A percentile compares a stretch with the other conserved stretches of the same genome.
Evolutionary conservation across 1,140 invertebrate species (phyloP).

Genomic region (Drosophila subpulchrella): DNA sequence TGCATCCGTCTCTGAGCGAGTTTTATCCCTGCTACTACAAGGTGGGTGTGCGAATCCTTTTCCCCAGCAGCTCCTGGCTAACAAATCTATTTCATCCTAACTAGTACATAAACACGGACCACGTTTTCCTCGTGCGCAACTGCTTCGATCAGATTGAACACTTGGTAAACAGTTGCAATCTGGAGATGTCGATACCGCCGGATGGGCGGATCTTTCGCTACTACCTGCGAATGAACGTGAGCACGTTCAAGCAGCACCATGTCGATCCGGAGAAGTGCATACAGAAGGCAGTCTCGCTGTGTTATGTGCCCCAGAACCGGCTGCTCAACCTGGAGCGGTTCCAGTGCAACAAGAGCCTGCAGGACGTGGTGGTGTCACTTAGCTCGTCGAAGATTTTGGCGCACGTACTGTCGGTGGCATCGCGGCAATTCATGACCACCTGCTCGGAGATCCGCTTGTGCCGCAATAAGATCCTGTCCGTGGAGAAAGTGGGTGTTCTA

Average conservation of each 20-base stretch:
- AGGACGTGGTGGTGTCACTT: conserved; percentile 61
- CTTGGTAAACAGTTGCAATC: conserved; percentile 47
- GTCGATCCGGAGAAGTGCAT: conserved; percentile 57
- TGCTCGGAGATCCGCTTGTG: conserved; percentile 63
- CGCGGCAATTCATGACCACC: conserved; percentile 54
- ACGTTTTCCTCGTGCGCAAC: conserved; percentile 69
- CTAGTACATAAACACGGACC: conserved; percentile 54
- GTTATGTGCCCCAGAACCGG: conserved; percentile 57
- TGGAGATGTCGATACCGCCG: conserved; percentile 61
- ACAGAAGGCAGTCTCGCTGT: conserved; percentile 47
- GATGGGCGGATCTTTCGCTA: conserved; percentile 23
- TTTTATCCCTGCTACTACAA: conserved; percentile 81
- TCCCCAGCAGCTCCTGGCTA: background rate
- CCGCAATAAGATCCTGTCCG: conserved; percentile 61
- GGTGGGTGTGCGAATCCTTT: conserved; percentile 22
- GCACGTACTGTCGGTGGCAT: conserved; percentile 45
- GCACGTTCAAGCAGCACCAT: conserved; percentile 48
- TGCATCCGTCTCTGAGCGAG: conserved; percentile 44
- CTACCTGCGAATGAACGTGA: conserved; percentile 70
- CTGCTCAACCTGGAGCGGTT: conserved; percentile 64
- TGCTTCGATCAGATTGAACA: conserved; percentile 70
- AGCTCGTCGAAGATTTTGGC: conserved; percentile 51
- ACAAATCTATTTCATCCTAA: background rate
- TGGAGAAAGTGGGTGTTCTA: conserved; percentile 34
- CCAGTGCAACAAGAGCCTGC: conserved; percentile 47